Base-by-base conservation (phyloP, 1,140 invertebrate genomes). In the Bombus cullumanus region DNA sequence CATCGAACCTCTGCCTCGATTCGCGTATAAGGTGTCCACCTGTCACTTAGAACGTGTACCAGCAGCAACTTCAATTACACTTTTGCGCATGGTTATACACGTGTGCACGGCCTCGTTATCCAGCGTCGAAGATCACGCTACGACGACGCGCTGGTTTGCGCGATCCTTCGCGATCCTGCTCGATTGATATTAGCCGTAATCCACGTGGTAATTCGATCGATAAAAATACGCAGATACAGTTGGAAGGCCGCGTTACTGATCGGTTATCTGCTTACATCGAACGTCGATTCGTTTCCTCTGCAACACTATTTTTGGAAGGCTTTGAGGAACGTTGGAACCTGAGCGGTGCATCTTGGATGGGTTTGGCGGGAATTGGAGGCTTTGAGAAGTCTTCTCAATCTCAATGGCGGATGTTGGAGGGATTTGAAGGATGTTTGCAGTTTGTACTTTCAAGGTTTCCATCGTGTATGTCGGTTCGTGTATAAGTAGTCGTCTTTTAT, bases 1-100 rank as follows among this genome's bases (percentile, higher is more conserved):
- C 43, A 12, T 31, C 4, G 75, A 41, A 31, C 15, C 18, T n/a
- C 18, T 6, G 53, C 71, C 69, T 75, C 64, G n/a, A 10, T 88
- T 88, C 91, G 90, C 93, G 88, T 93, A 92, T 93, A 93, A 93
- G 92, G 93, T 92, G 91, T 90, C 93, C 91, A 89, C 92, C 92
- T 93, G 93, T 94, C 93, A 93, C 90, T 94, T 94, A 93, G 86
- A 82, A 18, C 85, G 78, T 87, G 86, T 89, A 91, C 89, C 91
- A 85, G 90, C 91, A 93, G 91, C 91, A 92, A 91, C 93, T 93
- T 93, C 92, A 93, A 94, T 94, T 94, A 94, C 89, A 66, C 53
- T 72, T 85, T 81, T 85, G 68, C 57, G 8, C 25, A 6, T 31
- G 43, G 34, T 18, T 53, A 53, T 53, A 62, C 25, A 43, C 77